phyloP scores from a whole-genome alignment of 2,888 invertebrate genomes.

The Chalcis sispes region DNA sequence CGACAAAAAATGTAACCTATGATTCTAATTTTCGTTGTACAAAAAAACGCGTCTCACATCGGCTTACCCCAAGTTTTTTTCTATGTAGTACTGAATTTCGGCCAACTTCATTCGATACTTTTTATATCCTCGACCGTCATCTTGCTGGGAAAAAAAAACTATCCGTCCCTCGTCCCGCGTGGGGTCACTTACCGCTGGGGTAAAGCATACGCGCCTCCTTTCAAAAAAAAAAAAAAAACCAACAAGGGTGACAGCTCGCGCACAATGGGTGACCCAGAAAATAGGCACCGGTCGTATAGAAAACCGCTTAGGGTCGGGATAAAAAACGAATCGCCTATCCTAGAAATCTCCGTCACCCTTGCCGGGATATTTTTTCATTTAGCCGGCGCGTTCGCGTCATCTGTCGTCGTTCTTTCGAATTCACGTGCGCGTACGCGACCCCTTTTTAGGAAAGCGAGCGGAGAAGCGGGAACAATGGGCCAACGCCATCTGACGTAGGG shows the following conservation, averaged over 20 bases:
- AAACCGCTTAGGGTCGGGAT: neutral
- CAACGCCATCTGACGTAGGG: conserved; percentile 63
- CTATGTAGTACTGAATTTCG: neutral
- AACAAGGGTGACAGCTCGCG: conserved; percentile 6
- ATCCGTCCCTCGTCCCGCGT: neutral
- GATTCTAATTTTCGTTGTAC: too few species aligned
- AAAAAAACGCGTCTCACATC: too few species aligned
- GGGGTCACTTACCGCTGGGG: conserved; percentile 22
- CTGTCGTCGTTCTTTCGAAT: conserved; percentile 61
- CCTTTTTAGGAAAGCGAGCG: conserved; percentile 47
- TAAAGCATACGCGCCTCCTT: neutral
- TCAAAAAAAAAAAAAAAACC: neutral
- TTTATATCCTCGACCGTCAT: neutral
- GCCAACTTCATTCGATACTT: neutral
- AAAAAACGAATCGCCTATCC: conserved; percentile 15
- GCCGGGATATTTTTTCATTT: conserved; percentile 13
- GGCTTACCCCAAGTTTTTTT: neutral
- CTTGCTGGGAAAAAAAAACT: conserved; percentile 6
- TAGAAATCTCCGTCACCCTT: neutral
- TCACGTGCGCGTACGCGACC: conserved; percentile 44
- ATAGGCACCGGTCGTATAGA: neutral
- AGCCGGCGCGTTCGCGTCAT: conserved; percentile 54
- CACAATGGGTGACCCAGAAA: conserved; percentile 28
- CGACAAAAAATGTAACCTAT: too few species aligned
- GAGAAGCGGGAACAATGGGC: conserved; percentile 50